Percentiles rank a stretch among this genome's conserved stretches.
phyloP scores from a whole-genome alignment of 64 coral and sea anemone species.

The Astreopora myriophthalma region DNA sequence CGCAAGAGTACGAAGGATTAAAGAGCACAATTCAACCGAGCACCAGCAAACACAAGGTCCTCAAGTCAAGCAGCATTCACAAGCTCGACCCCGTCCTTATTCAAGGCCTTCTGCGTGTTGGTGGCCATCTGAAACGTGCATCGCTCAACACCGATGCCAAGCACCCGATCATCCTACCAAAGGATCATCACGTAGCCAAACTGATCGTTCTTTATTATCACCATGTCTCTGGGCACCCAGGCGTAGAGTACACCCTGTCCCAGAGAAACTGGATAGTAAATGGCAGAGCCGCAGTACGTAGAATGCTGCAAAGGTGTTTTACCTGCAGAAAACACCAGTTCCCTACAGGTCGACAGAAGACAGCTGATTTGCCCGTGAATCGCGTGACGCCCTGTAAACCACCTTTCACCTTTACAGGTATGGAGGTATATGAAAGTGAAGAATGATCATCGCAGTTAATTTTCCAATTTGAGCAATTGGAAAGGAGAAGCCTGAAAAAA shows the following conservation, averaged over 20 bases:
- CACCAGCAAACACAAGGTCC: not conserved
- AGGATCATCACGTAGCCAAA: slow-evolving; percentile 42
- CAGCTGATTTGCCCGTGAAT: slow-evolving; percentile 31
- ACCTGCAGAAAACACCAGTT: slow-evolving; percentile 22
- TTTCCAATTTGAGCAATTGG: no score
- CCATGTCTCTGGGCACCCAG: slow-evolving; percentile 45
- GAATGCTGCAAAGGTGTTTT: not conserved
- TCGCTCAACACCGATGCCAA: not conserved
- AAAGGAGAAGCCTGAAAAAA: no score
- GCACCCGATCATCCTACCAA: slow-evolving; percentile 54
- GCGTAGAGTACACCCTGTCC: slow-evolving; percentile 41
- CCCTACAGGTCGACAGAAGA: slow-evolving; percentile 18
- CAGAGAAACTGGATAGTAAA: slow-evolving; percentile 52
- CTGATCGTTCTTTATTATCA: slow-evolving; percentile 46
- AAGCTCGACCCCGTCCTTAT: not conserved
- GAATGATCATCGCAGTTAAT: no score
- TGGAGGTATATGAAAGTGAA: no score
- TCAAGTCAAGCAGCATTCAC: not conserved
- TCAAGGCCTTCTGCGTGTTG: slow-evolving; percentile 42
- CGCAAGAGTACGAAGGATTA: not conserved
- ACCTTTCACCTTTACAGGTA: slow-evolving; percentile 44
- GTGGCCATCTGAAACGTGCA: slow-evolving; percentile 48
- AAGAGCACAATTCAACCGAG: not conserved
- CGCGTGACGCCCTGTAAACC: slow-evolving; percentile 50
- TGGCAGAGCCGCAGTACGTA: slow-evolving; percentile 22